Evolutionary conservation across 1,140 invertebrate species (phyloP).

Genomic region (Pseudomyrmex dendroicus): DNA sequence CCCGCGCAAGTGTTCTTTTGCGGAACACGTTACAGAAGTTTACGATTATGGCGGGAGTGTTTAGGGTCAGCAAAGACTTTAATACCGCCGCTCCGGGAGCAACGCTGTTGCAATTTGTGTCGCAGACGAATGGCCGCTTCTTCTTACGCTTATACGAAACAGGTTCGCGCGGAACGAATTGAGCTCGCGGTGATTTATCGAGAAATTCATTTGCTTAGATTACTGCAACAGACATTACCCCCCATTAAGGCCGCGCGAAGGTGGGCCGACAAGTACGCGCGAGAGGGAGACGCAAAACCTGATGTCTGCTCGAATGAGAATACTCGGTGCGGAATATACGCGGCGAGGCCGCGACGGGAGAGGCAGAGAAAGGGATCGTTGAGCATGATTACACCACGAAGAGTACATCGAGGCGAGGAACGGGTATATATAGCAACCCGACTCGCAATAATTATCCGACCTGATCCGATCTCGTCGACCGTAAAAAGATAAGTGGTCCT

Average conservation of each 20-base stretch:
- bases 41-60: slow-evolving; percentile 27
- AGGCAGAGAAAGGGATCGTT: slow-evolving; percentile 22
- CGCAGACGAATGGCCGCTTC: slow-evolving; percentile 25
- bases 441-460: slow-evolving; percentile 52
- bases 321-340: slow-evolving; percentile 27
- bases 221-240: slow-evolving; percentile 55
- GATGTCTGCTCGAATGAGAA: slow-evolving; percentile 55
- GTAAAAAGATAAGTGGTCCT: slow-evolving; percentile 57
- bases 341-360: background rate
- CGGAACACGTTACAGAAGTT: slow-evolving; percentile 2
- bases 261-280: slow-evolving; percentile 41
- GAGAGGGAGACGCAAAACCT: slow-evolving; percentile 34
- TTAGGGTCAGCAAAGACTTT: slow-evolving; percentile 18
- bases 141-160: slow-evolving; percentile 17
- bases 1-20: background rate
- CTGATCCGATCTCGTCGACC: slow-evolving; percentile 50
- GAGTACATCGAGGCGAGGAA: slow-evolving; percentile 48
- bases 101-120: slow-evolving; percentile 8
- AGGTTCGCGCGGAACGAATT: slow-evolving; percentile 21
- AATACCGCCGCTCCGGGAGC: background rate
- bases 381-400: slow-evolving; percentile 51
- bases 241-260: slow-evolving; percentile 39
- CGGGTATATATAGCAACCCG: background rate
- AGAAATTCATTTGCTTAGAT: slow-evolving; percentile 62
- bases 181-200: slow-evolving; percentile 52